A percentile compares a stretch with the other conserved stretches of the same genome.
phyloP scores from a whole-genome alignment of 2,888 invertebrate genomes.

The Microplitis deprimator region DNA sequence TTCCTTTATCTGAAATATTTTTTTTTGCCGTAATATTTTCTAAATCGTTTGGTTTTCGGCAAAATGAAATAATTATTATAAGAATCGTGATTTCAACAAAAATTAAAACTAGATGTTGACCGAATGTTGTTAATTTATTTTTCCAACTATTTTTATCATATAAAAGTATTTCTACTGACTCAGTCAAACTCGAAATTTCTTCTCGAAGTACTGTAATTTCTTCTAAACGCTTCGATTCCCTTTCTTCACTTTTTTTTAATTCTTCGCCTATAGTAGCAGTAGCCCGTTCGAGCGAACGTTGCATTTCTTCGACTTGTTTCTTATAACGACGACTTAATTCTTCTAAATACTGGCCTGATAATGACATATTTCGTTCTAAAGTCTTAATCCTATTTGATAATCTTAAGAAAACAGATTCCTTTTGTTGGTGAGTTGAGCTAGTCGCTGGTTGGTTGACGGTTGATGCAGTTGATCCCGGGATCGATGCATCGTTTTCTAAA shows the following conservation, averaged over 20 bases:
- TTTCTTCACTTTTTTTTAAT: constrained; percentile 78
- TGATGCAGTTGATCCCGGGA: constrained; percentile 58
- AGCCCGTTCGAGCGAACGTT: constrained; percentile 86
- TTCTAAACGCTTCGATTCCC: constrained; percentile 85
- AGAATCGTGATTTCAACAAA: constrained; percentile 73
- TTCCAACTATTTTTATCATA: constrained; percentile 79
- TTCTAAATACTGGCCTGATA: constrained; percentile 96
- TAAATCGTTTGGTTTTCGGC: constrained; percentile 68
- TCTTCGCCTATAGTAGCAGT: constrained; percentile 82
- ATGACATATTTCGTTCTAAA: constrained; percentile 95
- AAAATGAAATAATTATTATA: constrained; percentile 74
- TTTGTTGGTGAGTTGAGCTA: constrained; percentile 74
- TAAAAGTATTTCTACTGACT: constrained; percentile 76
- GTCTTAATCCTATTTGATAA: constrained; percentile 96
- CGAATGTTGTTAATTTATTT: constrained; percentile 75
- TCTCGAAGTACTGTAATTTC: constrained; percentile 81
- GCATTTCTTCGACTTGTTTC: constrained; percentile 96
- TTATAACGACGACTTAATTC: constrained; percentile 96
- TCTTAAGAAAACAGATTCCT: constrained; percentile 96
- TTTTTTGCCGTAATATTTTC: constrained; percentile 65
- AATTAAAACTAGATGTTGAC: constrained; percentile 72
- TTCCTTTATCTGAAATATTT: constrained; percentile 52
- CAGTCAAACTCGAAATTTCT: constrained; percentile 77
- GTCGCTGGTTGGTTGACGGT: constrained; percentile 65
- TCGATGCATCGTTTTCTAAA: constrained; percentile 60